Conservation (phyloP, 2,113 vertebrate genomes). For the Nothocercus nigrocapillus region DNA sequence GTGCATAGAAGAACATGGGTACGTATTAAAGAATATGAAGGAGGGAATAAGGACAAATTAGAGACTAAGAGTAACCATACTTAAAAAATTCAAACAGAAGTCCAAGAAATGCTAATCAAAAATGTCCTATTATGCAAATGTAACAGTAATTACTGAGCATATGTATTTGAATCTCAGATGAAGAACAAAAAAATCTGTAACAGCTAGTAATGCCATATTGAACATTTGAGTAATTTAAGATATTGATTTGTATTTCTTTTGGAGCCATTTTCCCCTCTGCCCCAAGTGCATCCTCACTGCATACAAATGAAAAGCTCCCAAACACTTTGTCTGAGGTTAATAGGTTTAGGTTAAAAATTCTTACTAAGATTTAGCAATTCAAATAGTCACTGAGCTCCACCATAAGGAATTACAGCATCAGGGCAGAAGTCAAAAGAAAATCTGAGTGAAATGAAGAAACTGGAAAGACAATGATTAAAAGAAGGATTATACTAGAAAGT, state of each 20-base stretch:
- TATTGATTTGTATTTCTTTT: constrained; percentile 53
- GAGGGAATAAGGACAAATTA: neutral
- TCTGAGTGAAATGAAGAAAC: neutral
- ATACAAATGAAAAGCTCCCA: constrained; percentile 6
- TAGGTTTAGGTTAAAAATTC: constrained; percentile 2
- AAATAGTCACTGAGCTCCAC: constrained; percentile 24
- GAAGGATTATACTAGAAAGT: neutral
- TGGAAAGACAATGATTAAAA: neutral
- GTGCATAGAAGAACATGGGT: neutral
- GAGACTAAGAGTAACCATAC: constrained; percentile 31
- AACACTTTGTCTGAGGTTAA: constrained; percentile 28
- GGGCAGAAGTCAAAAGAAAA: neutral
- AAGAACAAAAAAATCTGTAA: constrained; percentile 24
- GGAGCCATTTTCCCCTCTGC: neutral
- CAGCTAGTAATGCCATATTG: constrained; percentile 45
- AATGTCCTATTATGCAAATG: constrained; percentile 54
- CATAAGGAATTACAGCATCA: neutral
- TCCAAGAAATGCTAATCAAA: constrained; percentile 67
- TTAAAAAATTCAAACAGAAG: constrained; percentile 51
- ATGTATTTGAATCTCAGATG: constrained; percentile 61
- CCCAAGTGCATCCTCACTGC: neutral
- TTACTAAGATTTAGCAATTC: constrained; percentile 12
- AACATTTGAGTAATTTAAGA: constrained; percentile 46
- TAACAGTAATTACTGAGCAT: constrained; percentile 69
- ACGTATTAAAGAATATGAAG: constrained; percentile 1